Evolutionary conservation across 2,888 invertebrate species (phyloP).

Genomic region (Hypsopygia costalis): DNA sequence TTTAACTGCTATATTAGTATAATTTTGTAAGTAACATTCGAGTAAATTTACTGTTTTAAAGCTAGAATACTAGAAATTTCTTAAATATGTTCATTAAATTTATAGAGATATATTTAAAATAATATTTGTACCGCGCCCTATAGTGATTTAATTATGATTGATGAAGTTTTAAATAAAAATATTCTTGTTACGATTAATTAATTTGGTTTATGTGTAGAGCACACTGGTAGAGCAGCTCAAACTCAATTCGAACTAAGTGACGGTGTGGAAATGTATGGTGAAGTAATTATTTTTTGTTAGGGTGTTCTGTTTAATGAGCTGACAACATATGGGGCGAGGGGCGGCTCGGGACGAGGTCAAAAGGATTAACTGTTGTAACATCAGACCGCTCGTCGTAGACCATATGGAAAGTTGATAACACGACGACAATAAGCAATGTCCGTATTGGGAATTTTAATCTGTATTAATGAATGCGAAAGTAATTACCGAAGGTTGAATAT

Average conservation of each 20-base stretch:
- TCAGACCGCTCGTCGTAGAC: constrained; percentile 25
- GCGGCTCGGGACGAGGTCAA: constrained; percentile 16
- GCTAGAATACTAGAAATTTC: no score
- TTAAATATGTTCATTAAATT: no score
- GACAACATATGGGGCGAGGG: constrained; percentile 58
- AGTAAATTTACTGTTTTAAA: no score
- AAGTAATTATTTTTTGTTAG: constrained; percentile 75
- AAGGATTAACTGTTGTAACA: constrained; percentile 37
- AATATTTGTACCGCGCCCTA: no score
- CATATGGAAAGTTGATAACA: constrained; percentile 53
- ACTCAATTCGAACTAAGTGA: constrained; percentile 51
- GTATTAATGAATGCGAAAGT: no score
- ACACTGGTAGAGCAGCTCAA: constrained; percentile 35
- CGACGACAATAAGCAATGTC: constrained; percentile 11
- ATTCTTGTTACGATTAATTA: no score
- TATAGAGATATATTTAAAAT: no score
- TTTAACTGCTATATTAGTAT: no score
- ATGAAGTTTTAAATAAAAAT: no score
- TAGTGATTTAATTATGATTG: no score
- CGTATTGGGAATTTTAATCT: not conserved
- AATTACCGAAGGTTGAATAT: no score
- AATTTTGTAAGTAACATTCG: no score
- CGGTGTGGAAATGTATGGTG: constrained; percentile 53
- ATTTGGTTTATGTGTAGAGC: constrained; percentile 17
- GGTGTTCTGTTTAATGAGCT: constrained; percentile 60